Base-by-base conservation (phyloP, 2,888 invertebrate species). In the Dorcus parallelipipedus region DNA sequence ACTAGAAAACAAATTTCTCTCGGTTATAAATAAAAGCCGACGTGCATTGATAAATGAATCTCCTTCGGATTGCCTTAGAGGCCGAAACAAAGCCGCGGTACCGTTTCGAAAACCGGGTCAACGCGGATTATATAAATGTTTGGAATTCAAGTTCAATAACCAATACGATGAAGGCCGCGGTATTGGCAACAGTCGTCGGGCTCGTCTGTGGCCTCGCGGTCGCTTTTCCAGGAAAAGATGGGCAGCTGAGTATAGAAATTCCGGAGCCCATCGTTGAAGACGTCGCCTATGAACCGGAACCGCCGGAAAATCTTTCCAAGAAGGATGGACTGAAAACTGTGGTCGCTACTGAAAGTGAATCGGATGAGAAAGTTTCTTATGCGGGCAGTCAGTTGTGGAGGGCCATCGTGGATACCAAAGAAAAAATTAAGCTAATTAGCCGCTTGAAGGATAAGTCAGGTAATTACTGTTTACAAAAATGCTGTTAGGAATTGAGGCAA, bases 341-440 rank as follows among this genome's bases (percentile, higher is more conserved):
- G 7, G 26, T 33, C 3, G 26, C 1, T 7, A 33, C 17, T 17
- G 39, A 51, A 39, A 58, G 58, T 14, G 55, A 58, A 45, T 43
- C 43, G 7, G 52, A 49, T 10, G 61, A 43, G 41, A 61, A 67
- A 59, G 81, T 89, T 45, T 84, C 85, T 52, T 93, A 92, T 74
- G 83, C 85, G 50, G 92, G 91, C 2, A 86, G 88, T 14, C 91
- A 93, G 78, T 76, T 92, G 10, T 90, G 91, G 89, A 84, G 89
- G 71, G 86, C 91, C 43, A 76, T 75, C 5, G 80, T 83, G 9
- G 79, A 81, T 49, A 79, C 78, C 40, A 80, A 82, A 63, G 82
- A 77, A 71, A 83, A 83, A 64, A 81, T 79, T 72, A 81, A 73
- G 71, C 78, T 76, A 71, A 76, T 86, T 57, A 74, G 79, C 42